These are phyloP conservation scores for Hemistola chrysoprasaria DNA, from an alignment of 2,888 invertebrate genomes.

Conservation along the genomic window DNA sequence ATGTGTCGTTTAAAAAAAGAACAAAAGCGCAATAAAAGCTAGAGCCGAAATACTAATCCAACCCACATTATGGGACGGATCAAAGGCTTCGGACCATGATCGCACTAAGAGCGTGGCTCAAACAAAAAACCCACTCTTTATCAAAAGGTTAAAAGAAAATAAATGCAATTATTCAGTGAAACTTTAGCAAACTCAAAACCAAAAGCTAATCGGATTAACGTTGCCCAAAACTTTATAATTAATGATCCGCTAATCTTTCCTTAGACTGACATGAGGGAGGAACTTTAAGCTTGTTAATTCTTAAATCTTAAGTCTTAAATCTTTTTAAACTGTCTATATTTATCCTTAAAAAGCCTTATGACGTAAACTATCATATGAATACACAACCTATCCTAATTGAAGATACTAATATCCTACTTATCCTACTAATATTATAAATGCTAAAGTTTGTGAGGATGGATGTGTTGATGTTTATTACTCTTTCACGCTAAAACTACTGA, in stretches of 20 bases:
- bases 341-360: no score
- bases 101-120: constrained; percentile 23
- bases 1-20: background rate
- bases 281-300: constrained; percentile 32
- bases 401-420: no score
- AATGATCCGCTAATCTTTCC: constrained; percentile 59
- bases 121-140: constrained; percentile 13
- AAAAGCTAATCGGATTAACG: constrained; percentile 55
- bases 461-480: no score
- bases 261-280: constrained; percentile 49
- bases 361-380: no score
- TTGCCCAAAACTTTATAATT: constrained; percentile 58
- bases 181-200: constrained; percentile 35
- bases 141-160: constrained; percentile 27
- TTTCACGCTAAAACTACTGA: no score
- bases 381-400: no score
- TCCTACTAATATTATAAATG: no score
- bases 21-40: constrained; percentile 35
- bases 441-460: no score
- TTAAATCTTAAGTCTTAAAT: constrained; percentile 24
- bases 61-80: constrained; percentile 34
- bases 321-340: constrained; percentile 12
- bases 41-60: constrained; percentile 35
- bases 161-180: constrained; percentile 42
- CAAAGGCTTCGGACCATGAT: constrained; percentile 30